Evolutionary conservation across 2,888 invertebrate genomes (phyloP), one percentile per base, ranked within the genome.

Genomic region (Pimpla rufipes): DNA sequence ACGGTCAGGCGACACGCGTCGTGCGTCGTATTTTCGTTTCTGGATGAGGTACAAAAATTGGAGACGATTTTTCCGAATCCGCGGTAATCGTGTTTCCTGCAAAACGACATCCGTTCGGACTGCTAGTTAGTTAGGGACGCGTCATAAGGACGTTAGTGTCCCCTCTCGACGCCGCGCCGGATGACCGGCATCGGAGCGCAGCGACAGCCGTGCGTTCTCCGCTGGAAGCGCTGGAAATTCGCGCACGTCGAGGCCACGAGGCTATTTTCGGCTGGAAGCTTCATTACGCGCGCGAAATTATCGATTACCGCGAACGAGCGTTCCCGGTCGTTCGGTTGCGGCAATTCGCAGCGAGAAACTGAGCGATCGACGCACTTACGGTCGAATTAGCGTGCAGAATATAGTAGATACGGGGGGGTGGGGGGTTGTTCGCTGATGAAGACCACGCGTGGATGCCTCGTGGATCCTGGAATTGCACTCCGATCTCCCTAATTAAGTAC

Each of bases 251-350:
- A 29, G 2, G 29, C 5, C 5, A 29, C 29, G 5, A 29, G 29
- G 29, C 29, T 29, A 29, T 13, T 29, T 29, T 29, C 59, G 64
- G 66, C 47, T 29, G 73, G n/a, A 16, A 40, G 73, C 59, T 59
- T 73, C 73, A 73, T 78, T 64, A 37, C 77, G 42, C 23, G 21
- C 35, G 59, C 42, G 50, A 45, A 47, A 73, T 74, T 68, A 74
- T 81, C 73, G 45, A 73, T 59, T 16, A 57, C 59, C 73, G 57
- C 73, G 45, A 73, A 73, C n/a, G 71, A 57, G 16, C 71, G 71
- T 16, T 23, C 40, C 42, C 11, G 29, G n/a, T n/a, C n/a, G n/a
- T n/a, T n/a, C n/a, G 42, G 16, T 71, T 57, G 59, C 73, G 73
- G 59, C 59, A 42, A 73, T 73, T 59, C 59, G 45, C 40, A 73